Percentiles rank a stretch among this genome's conserved stretches.
Conservation (phyloP, 2,797 vertebrate species). For the Danionella dracula region DNA sequence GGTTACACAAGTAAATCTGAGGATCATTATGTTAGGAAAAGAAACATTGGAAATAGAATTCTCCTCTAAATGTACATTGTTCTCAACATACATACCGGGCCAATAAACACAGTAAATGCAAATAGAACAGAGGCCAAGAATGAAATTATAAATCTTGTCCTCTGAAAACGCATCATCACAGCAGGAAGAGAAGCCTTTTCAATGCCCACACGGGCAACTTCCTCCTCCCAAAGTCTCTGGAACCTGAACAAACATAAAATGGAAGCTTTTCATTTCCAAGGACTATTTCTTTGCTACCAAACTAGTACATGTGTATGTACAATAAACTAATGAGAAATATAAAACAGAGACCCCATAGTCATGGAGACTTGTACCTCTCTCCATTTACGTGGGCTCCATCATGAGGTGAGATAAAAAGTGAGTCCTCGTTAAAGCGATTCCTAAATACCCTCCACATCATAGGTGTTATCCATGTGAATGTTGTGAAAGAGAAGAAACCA, state of each 20-base stretch:
- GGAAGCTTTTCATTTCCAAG: not conserved
- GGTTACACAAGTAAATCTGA: no score
- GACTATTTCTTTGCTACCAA: no score
- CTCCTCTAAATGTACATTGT: no score
- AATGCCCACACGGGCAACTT: conserved; percentile 62
- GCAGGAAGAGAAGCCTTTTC: conserved; percentile 67
- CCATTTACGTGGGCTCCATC: conserved; percentile 61
- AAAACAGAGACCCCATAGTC: not conserved
- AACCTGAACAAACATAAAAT: conserved; percentile 54
- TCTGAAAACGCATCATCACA: conserved; percentile 68
- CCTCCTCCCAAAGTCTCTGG: conserved; percentile 66
- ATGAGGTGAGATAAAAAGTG: conserved; percentile 58
- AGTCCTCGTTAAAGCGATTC: conserved; percentile 55
- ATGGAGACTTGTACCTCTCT: conserved; percentile 58
- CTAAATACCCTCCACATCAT: conserved; percentile 68
- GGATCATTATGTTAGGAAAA: no score
- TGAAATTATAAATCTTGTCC: conserved; percentile 60
- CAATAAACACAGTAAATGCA: conserved; percentile 56
- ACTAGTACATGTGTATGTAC: no score
- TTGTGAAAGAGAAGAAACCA: conserved; percentile 70
- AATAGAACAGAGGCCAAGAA: conserved; percentile 44
- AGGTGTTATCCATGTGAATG: conserved; percentile 70
- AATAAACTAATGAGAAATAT: no score
- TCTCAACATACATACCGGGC: conserved; percentile 54
- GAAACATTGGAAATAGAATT: no score